These are phyloP conservation scores for Bradysia coprophila DNA, from an alignment of 1,140 invertebrate species.

Conservation along the genomic window DNA sequence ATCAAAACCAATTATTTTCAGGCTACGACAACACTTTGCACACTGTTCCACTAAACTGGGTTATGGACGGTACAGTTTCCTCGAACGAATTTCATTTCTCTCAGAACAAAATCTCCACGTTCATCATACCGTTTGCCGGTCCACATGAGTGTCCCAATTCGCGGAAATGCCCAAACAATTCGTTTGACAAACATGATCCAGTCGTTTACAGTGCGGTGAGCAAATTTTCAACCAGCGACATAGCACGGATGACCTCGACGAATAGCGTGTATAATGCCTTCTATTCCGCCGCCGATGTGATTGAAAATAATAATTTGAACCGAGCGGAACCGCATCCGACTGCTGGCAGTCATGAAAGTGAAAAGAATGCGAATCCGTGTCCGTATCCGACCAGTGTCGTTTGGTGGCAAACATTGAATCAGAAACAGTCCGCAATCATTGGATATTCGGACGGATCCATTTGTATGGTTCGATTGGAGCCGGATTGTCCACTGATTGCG, in stretches of 20 bases:
- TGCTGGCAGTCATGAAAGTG: background rate
- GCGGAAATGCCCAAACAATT: constrained; percentile 19
- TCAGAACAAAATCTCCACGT: constrained; percentile 20
- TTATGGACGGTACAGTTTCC: constrained; percentile 9
- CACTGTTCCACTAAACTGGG: constrained; percentile 18
- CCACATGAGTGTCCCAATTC: constrained; percentile 23
- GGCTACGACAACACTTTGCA: constrained; percentile 24
- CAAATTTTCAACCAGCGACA: too few relatives aligned
- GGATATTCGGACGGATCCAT: constrained; percentile 53
- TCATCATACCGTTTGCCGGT: constrained; percentile 22
- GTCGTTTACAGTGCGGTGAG: too few relatives aligned
- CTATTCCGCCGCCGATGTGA: background rate
- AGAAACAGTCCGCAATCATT: constrained; percentile 40
- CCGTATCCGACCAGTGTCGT: constrained; percentile 33
- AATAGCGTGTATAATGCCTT: background rate
- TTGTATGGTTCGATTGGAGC: constrained; percentile 44
- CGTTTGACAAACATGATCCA: too few relatives aligned
- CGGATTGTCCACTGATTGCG: constrained; percentile 40
- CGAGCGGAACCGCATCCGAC: background rate
- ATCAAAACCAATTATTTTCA: constrained; percentile 11
- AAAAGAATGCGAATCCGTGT: constrained; percentile 22
- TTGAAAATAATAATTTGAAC: background rate
- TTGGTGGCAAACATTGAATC: constrained; percentile 52
- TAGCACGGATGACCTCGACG: background rate
- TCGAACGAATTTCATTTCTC: constrained; percentile 7